phyloP scores from a whole-genome alignment of 53 echinoderm and acorn worm genomes.

The Crossaster papposus region DNA sequence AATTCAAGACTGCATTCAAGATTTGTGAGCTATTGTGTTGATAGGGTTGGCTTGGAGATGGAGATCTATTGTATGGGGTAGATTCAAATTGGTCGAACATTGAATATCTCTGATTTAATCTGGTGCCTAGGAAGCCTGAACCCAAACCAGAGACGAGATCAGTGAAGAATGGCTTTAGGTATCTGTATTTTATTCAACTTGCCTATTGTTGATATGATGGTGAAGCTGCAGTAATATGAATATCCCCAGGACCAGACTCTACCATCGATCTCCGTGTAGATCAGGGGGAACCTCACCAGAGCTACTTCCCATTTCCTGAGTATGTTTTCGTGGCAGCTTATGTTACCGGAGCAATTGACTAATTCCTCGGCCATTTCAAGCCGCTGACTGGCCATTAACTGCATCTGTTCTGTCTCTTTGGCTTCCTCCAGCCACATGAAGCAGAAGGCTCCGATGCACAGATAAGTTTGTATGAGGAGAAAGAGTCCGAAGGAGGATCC shows the following conservation, averaged over 20 bases:
- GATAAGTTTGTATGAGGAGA: slow-evolving; percentile 68
- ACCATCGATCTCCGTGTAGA: slow-evolving; percentile 48
- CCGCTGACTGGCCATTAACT: background rate
- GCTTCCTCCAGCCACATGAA: slow-evolving; percentile 68
- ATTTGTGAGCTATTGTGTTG: background rate
- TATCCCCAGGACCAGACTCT: slow-evolving; percentile 71
- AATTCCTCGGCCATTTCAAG: background rate
- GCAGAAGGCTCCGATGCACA: slow-evolving; percentile 71
- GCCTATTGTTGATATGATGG: slow-evolving; percentile 85
- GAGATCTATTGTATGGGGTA: background rate
- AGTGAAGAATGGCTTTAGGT: background rate
- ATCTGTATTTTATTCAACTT: background rate
- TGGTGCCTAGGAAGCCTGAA: background rate
- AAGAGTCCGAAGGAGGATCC: slow-evolving; percentile 78
- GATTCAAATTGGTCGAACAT: background rate
- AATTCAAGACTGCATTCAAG: too few species aligned
- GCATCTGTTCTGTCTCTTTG: slow-evolving; percentile 23
- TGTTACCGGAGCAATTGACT: background rate
- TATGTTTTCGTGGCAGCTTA: background rate
- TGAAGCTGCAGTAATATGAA: slow-evolving; percentile 79
- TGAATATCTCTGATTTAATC: background rate
- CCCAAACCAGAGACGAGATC: background rate
- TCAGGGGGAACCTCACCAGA: slow-evolving; percentile 52
- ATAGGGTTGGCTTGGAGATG: too few species aligned
- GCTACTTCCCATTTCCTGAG: slow-evolving; percentile 27